These are phyloP conservation scores for Agonum fuliginosum DNA, from an alignment of 2,888 invertebrate species.

Conservation along the genomic window DNA sequence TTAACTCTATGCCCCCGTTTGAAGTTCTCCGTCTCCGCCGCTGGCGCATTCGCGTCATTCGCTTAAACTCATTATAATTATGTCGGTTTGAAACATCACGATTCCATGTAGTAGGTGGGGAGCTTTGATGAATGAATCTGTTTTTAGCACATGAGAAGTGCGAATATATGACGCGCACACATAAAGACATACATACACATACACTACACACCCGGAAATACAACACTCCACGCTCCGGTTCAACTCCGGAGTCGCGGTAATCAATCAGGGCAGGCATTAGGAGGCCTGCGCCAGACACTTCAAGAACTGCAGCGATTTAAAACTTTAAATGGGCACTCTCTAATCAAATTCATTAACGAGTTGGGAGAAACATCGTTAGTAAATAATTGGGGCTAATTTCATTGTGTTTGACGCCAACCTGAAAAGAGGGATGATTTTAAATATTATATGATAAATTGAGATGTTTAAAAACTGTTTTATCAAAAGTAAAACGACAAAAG, in stretches of 20 bases:
- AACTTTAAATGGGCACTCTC: constrained; percentile 49
- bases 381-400: constrained; percentile 34
- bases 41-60: not conserved
- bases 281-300: constrained; percentile 41
- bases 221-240: not conserved
- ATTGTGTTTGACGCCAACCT: not conserved
- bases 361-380: constrained; percentile 41
- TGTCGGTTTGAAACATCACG: constrained; percentile 8
- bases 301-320: constrained; percentile 39
- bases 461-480: not conserved
- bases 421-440: not conserved
- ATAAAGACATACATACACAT: not conserved
- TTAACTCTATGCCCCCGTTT: too few species aligned
- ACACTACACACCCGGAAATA: not conserved
- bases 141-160: constrained; percentile 35
- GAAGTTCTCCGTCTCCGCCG: not conserved
- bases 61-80: not conserved
- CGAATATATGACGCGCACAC: not conserved
- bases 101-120: constrained; percentile 3
- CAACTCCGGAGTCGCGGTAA: constrained; percentile 21
- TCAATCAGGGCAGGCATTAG: constrained; percentile 42
- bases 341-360: constrained; percentile 50
- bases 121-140: constrained; percentile 40
- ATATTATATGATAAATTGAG: too few species aligned
- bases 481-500: too few species aligned